These are phyloP conservation scores for Eidolon helvum DNA, from an alignment of 2,113 vertebrate genomes.

Conservation along the genomic window DNA sequence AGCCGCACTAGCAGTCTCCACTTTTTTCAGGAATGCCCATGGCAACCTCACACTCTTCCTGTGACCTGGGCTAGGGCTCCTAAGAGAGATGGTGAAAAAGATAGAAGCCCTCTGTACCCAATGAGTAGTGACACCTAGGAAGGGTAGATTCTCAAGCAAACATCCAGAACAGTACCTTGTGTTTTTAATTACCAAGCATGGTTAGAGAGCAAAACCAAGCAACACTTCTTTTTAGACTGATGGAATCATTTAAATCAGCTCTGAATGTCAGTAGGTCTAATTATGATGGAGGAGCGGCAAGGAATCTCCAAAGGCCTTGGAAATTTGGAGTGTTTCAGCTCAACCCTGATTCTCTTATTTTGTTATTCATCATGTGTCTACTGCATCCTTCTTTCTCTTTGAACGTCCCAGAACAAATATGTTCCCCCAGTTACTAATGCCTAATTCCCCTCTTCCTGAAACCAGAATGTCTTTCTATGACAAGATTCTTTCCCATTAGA, in stretches of 20 bases:
- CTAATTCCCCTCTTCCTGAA: neutral
- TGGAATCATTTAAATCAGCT: constrained; percentile 61
- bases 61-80: neutral
- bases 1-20: neutral
- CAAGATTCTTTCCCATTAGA: neutral
- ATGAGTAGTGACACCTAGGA: neutral
- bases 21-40: neutral
- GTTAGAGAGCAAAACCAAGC: constrained; percentile 55
- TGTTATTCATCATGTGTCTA: neutral
- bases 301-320: constrained; percentile 19
- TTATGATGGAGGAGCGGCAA: constrained; percentile 57
- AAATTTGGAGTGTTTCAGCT: constrained; percentile 46
- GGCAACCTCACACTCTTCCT: constrained; percentile 30
- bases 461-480: neutral
- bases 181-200: constrained; percentile 75
- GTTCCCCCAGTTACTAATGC: neutral
- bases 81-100: constrained; percentile 40
- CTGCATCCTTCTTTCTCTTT: constrained; percentile 10
- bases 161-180: constrained; percentile 39
- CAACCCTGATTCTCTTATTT: constrained; percentile 5
- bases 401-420: neutral
- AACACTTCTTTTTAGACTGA: constrained; percentile 55
- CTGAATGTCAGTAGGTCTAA: constrained; percentile 66
- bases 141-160: neutral
- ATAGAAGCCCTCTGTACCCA: constrained; percentile 2